phyloP scores from a whole-genome alignment of 1,140 invertebrate species.

The Drosophila neocordata region DNA sequence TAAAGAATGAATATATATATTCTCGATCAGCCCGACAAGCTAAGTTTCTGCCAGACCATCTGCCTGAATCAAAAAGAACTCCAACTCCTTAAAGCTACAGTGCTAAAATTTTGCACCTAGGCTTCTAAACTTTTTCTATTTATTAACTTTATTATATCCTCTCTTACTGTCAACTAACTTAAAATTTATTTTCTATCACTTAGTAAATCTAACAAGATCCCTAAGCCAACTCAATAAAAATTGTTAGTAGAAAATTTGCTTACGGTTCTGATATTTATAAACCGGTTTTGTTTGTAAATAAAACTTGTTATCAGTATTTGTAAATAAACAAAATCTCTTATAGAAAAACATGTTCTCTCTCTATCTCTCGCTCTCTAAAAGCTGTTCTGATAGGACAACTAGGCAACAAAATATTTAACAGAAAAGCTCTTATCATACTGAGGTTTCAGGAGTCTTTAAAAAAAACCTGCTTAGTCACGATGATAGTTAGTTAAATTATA shows the following conservation, averaged over 20 bases:
- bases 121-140: too few relatives aligned
- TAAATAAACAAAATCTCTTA: slow-evolving; percentile 6
- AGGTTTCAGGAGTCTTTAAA: neutral
- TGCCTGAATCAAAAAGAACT: too few relatives aligned
- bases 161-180: too few relatives aligned
- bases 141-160: too few relatives aligned
- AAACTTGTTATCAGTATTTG: slow-evolving; percentile 9
- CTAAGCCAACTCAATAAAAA: too few relatives aligned
- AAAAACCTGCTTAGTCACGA: neutral
- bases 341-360: neutral
- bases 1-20: too few relatives aligned
- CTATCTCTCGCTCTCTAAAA: neutral
- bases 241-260: neutral
- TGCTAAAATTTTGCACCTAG: too few relatives aligned
- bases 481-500: neutral
- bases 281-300: slow-evolving; percentile 1
- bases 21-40: too few relatives aligned
- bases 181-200: too few relatives aligned
- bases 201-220: too few relatives aligned
- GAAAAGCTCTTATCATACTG: neutral
- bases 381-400: neutral
- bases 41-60: too few relatives aligned
- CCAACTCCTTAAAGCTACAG: too few relatives aligned
- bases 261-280: neutral
- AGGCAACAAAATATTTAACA: neutral